phyloP scores from a whole-genome alignment of 2,113 vertebrate species.

The Thryonomys swinderianus region DNA sequence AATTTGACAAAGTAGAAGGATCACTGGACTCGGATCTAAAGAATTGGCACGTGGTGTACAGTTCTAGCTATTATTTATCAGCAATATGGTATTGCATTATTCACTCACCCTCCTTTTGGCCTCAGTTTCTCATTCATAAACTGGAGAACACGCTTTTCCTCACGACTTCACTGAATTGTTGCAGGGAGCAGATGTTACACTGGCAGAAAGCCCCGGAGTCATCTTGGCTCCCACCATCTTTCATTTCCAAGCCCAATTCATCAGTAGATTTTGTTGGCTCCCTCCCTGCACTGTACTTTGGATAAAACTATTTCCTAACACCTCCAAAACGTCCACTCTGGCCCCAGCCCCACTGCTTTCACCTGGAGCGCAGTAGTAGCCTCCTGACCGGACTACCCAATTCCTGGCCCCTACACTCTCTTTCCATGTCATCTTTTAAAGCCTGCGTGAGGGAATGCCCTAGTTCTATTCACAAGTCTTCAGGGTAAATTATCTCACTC shows the following conservation, averaged over 20 bases:
- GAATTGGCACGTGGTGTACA: fast-evolving
- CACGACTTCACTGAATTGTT: fast-evolving
- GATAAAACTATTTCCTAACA: background rate
- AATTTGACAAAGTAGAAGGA: background rate
- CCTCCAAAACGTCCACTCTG: fast-evolving
- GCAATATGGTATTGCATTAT: fast-evolving
- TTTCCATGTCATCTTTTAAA: background rate
- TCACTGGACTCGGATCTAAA: no score
- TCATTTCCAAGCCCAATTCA: background rate
- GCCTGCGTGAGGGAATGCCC: background rate
- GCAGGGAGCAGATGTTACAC: background rate
- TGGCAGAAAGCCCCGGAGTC: background rate
- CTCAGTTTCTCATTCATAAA: background rate
- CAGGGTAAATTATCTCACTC: fast-evolving
- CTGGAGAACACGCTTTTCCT: background rate
- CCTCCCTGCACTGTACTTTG: fast-evolving
- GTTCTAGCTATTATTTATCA: background rate
- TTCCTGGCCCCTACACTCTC: background rate
- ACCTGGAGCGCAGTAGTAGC: background rate
- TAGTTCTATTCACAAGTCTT: background rate
- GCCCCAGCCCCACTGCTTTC: background rate
- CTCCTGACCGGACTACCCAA: background rate
- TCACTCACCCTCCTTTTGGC: no score
- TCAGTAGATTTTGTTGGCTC: background rate
- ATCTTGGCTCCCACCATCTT: no score